Conservation (phyloP, 2,888 invertebrate species). For the Lagria hirta region DNA sequence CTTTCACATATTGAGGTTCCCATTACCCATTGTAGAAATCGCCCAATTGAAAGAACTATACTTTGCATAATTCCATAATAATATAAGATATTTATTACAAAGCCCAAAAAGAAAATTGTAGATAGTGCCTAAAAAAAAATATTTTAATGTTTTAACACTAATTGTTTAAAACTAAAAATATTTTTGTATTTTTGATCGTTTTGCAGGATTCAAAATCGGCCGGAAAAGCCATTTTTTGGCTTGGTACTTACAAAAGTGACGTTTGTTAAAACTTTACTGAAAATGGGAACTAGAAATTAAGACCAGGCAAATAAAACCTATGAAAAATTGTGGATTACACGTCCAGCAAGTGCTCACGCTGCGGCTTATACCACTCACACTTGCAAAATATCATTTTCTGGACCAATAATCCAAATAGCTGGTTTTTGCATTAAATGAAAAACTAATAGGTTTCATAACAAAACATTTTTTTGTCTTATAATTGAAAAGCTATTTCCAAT, state of each 20-base stretch:
- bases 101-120: slow-evolving; percentile 92
- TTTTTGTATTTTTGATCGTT: no score
- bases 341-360: background rate
- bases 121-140: slow-evolving; percentile 66
- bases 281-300: no score
- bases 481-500: no score
- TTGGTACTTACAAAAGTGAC: no score
- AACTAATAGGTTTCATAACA: no score
- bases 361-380: background rate
- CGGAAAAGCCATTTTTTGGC: no score
- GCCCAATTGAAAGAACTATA: slow-evolving; percentile 78
- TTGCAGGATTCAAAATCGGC: no score
- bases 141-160: background rate
- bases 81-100: slow-evolving; percentile 85
- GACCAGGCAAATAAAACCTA: slow-evolving; percentile 2
- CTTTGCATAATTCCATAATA: slow-evolving; percentile 88
- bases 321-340: background rate
- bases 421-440: no score
- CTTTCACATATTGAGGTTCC: slow-evolving; percentile 95
- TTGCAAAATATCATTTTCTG: slow-evolving; percentile 2
- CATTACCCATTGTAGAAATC: slow-evolving; percentile 69
- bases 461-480: no score
- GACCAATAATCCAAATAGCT: no score
- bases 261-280: no score
- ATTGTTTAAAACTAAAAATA: slow-evolving; percentile 1